These are phyloP conservation scores for Clarias laeviceps DNA, from an alignment of 2,797 vertebrate genomes.

Conservation along the genomic window DNA sequence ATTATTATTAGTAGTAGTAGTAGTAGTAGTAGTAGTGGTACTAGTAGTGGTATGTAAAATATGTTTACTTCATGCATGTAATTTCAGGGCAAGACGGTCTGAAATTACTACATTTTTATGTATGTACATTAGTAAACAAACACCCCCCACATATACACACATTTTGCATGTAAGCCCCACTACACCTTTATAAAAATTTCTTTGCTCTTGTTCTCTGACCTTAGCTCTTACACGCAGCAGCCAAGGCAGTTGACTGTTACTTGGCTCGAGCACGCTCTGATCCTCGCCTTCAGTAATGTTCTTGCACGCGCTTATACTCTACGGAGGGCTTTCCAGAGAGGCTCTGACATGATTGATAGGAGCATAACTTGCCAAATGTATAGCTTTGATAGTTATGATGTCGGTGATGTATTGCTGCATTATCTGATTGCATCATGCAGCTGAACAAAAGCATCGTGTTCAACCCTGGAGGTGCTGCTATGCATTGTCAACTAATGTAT, in stretches of 20 bases:
- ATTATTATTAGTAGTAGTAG: no score
- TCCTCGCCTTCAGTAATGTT: constrained; percentile 50
- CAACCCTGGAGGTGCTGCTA: constrained; percentile 34
- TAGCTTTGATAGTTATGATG: constrained; percentile 58
- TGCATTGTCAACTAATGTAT: constrained; percentile 38
- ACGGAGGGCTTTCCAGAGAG: constrained; percentile 42
- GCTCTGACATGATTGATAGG: constrained; percentile 59
- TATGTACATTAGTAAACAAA: neutral
- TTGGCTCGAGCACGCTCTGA: constrained; percentile 40
- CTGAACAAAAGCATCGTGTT: constrained; percentile 42
- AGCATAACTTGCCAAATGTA: constrained; percentile 57
- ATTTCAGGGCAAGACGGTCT: neutral
- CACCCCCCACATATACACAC: constrained; percentile 6
- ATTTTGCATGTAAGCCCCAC: constrained; percentile 41
- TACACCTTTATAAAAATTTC: constrained; percentile 53
- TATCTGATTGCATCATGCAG: constrained; percentile 58
- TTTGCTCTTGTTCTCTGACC: constrained; percentile 46
- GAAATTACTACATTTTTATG: neutral
- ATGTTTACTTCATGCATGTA: neutral
- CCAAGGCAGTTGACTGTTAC: constrained; percentile 51
- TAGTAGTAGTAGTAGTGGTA: no score
- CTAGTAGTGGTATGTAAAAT: neutral
- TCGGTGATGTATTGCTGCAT: constrained; percentile 56
- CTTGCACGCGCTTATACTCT: constrained; percentile 47
- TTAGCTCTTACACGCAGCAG: constrained; percentile 33